Evolutionary conservation across 2,797 vertebrate species (phyloP).

Genomic region (Lepidocolaptes lacrymiger): DNA sequence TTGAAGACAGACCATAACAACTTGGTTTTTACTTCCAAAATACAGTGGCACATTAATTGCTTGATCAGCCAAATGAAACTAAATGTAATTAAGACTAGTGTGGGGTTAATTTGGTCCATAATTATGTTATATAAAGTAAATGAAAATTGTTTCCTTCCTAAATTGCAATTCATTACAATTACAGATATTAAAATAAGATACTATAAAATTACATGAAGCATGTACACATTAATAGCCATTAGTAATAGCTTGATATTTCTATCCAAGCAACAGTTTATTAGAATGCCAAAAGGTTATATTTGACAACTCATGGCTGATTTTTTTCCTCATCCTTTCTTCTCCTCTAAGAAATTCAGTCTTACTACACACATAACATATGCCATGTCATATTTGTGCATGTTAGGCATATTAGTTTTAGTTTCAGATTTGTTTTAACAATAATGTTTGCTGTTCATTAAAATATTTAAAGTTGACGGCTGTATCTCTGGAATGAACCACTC

Average conservation of each 20-base stretch:
- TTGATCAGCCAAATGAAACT: constrained; percentile 95
- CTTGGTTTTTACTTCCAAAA: constrained; percentile 85
- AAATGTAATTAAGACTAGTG: constrained; percentile 98
- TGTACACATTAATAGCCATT: constrained; percentile 91
- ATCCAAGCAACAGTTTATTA: constrained; percentile 84
- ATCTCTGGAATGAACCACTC: background rate
- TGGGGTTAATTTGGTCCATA: constrained; percentile 99
- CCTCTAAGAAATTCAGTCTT: constrained; percentile 65
- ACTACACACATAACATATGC: background rate
- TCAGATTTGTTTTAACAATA: background rate
- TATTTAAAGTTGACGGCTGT: background rate
- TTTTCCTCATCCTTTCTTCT: constrained; percentile 68
- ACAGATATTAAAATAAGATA: constrained; percentile 94
- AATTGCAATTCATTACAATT: constrained; percentile 99
- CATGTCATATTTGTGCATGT: constrained; percentile 6
- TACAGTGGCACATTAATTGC: constrained; percentile 85
- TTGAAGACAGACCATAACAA: constrained; percentile 78
- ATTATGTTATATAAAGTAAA: constrained; percentile 97
- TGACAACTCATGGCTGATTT: constrained; percentile 83
- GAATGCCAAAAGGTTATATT: constrained; percentile 84
- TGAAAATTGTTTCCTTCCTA: constrained; percentile 93
- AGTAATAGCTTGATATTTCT: constrained; percentile 88
- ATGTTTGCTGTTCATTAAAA: constrained; percentile 4
- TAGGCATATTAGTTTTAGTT: background rate
- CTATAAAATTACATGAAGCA: constrained; percentile 95